Evolutionary conservation across 2,797 vertebrate genomes (phyloP).

Genomic region (Novumbra hubbsi): DNA sequence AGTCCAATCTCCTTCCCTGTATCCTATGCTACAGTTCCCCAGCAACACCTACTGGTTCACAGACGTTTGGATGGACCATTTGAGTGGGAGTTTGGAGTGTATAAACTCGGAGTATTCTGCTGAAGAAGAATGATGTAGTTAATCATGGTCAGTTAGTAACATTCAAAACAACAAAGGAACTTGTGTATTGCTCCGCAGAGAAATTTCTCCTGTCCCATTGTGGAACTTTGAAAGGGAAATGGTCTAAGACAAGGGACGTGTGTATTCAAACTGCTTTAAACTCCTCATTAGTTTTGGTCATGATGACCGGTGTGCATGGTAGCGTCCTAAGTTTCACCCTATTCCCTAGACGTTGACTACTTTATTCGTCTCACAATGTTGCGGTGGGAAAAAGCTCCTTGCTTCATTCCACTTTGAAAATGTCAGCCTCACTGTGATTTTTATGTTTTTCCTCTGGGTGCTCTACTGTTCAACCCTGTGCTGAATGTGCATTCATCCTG

Average conservation of each 20-base stretch:
- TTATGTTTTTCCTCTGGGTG: slow-evolving; percentile 29
- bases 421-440: slow-evolving; percentile 36
- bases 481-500: background rate
- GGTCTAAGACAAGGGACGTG: background rate
- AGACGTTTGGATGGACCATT: background rate
- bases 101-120: background rate
- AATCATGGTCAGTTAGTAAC: background rate
- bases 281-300: background rate
- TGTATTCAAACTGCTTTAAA: background rate
- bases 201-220: background rate
- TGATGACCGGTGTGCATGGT: background rate
- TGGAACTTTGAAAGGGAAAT: background rate
- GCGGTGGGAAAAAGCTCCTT: background rate
- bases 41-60: background rate
- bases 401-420: slow-evolving; percentile 1
- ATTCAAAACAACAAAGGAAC: background rate
- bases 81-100: background rate
- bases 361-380: background rate
- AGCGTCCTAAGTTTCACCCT: background rate
- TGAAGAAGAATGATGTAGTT: background rate
- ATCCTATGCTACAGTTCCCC: background rate
- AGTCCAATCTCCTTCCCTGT: background rate
- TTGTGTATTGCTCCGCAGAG: background rate
- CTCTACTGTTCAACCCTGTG: slow-evolving; percentile 39
- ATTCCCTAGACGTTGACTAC: background rate